Evolutionary conservation across 1,140 invertebrate species (phyloP).

Genomic region (Bombus waltoni): DNA sequence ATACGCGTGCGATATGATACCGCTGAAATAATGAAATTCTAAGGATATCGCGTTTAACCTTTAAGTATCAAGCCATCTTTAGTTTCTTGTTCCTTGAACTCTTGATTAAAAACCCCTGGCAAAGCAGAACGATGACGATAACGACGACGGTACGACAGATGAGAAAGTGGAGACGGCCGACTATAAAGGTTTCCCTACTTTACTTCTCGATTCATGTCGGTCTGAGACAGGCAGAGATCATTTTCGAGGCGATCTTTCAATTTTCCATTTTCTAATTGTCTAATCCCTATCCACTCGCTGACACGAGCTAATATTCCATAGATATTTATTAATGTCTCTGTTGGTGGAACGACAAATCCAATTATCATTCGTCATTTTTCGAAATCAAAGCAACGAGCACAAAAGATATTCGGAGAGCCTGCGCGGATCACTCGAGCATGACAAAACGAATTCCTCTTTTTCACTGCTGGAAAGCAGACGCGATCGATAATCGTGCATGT

Average conservation of each 20-base stretch:
- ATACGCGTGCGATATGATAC: not conserved
- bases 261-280: not conserved
- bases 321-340: not conserved
- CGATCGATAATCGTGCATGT: conserved; percentile 45
- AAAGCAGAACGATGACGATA: conserved; percentile 8
- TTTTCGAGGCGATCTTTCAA: not conserved
- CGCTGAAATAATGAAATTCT: not conserved
- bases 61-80: not conserved
- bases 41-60: not conserved
- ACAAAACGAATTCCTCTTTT: conserved; percentile 36
- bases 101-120: conserved; percentile 31
- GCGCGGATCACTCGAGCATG: conserved; percentile 9
- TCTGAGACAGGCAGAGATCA: not conserved
- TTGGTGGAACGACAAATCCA: not conserved
- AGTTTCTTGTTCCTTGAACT: not conserved
- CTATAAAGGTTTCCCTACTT: not conserved
- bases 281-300: too few relatives aligned
- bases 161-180: not conserved
- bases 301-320: not conserved
- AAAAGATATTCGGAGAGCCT: conserved; percentile 7
- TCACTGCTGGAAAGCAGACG: not conserved
- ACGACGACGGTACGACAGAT: not conserved
- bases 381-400: not conserved
- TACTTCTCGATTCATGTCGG: not conserved
- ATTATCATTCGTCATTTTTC: not conserved